Percentiles rank a stretch among this genome's conserved stretches.
These are phyloP conservation scores for Crotalus horridus DNA, from an alignment of 2,113 vertebrate genomes.

Conservation along the genomic window DNA sequence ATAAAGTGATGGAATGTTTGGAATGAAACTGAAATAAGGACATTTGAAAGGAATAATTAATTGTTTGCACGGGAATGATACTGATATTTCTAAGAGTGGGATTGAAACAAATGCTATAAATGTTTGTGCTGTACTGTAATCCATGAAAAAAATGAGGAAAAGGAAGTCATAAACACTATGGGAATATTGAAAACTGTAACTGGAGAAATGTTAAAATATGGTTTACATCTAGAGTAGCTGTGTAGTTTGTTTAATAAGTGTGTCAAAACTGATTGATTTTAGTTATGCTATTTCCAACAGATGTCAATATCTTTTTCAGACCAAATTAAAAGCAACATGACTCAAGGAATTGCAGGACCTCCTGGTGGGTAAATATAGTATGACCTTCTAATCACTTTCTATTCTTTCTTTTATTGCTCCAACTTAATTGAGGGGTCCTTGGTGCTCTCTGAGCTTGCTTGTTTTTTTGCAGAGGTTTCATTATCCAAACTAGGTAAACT, in stretches of 20 bases:
- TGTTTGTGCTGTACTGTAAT: background rate
- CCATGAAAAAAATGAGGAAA: background rate
- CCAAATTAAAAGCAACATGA: slow-evolving; percentile 45
- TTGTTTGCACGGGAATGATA: background rate
- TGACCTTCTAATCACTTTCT: background rate
- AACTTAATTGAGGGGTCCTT: background rate
- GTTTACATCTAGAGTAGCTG: background rate
- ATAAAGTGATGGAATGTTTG: background rate
- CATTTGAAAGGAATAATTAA: background rate
- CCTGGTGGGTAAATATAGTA: slow-evolving; percentile 58
- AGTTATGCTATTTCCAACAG: slow-evolving; percentile 24
- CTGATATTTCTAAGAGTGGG: background rate
- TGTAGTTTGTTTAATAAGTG: background rate
- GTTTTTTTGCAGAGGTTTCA: background rate
- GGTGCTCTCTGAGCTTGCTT: background rate
- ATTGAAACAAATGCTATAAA: background rate
- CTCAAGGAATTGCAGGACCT: slow-evolving; percentile 41
- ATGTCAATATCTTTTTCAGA: slow-evolving; percentile 60
- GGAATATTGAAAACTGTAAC: background rate
- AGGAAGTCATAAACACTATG: background rate
- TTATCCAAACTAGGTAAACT: background rate
- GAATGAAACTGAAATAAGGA: background rate
- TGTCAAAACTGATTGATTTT: background rate
- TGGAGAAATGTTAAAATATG: background rate
- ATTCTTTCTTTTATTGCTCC: background rate